Conservation (phyloP, 2,888 invertebrate species). For the Eudasyphora cyanicolor region DNA sequence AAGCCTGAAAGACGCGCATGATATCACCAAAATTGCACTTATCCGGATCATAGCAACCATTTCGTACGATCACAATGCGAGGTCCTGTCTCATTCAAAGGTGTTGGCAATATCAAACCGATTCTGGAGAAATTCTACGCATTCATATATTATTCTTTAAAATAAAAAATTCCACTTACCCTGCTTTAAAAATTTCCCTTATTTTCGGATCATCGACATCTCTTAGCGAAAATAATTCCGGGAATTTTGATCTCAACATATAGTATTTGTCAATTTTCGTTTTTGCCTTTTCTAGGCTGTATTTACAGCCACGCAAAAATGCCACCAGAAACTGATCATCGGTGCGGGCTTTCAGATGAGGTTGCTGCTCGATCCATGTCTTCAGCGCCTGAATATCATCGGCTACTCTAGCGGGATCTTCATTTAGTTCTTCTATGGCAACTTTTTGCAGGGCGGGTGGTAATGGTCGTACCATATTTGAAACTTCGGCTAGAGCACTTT, state of each 20-base stretch:
- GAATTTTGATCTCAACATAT: constrained; percentile 81
- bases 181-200: constrained; percentile 52
- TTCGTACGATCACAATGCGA: constrained; percentile 80
- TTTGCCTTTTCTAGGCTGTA: constrained; percentile 82
- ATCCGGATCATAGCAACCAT: constrained; percentile 80
- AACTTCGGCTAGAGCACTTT: not conserved
- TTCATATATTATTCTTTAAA: no score
- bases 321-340: constrained; percentile 80
- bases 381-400: constrained; percentile 77
- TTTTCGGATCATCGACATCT: constrained; percentile 68
- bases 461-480: constrained; percentile 69
- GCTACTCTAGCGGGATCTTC: constrained; percentile 78
- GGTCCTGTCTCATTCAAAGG: constrained; percentile 80
- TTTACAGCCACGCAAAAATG: constrained; percentile 81
- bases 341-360: constrained; percentile 78
- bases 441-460: constrained; percentile 69
- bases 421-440: constrained; percentile 80
- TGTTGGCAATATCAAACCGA: constrained; percentile 69
- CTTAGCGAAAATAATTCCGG: constrained; percentile 81
- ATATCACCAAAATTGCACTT: constrained; percentile 80
- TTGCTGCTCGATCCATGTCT: constrained; percentile 81
- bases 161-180: constrained; percentile 6
- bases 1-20: constrained; percentile 81
- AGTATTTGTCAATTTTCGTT: constrained; percentile 82
- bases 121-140: constrained; percentile 35